Base-by-base conservation (phyloP, 2,797 vertebrate species). In the Poecilia velifera region DNA sequence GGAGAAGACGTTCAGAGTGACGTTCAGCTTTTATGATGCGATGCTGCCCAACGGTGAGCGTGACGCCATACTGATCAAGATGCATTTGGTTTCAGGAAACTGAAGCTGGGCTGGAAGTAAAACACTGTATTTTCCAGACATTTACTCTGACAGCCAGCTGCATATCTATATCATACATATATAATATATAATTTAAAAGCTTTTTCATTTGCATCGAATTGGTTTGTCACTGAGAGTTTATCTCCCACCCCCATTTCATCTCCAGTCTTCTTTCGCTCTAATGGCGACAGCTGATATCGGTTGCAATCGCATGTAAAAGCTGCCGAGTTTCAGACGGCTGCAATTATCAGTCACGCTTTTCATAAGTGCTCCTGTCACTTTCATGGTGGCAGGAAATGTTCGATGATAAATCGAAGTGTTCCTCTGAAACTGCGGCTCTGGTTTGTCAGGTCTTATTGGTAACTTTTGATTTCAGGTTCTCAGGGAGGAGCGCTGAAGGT, bases 11-110 rank as follows among this genome's bases (percentile, higher is more conserved):
- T 34, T 34, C 34, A 34, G 76, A 81, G 57, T 71, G 91, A 93
- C 87, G 75, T 8, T 1, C 72, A 73, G 82, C 82, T 89, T 85
- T 73, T 89, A 53, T 83, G 76, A 81, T 82, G 80, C 77, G 83
- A 79, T 34, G 49, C 43, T 20, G 64, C 86, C 82, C 89, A 64
- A 77, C 66, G 45, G 87, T 76, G 81, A 80, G 59, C 78, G 59
- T 1, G 82, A 82, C 82, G n/a, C 75, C 88, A 83, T 25, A 81
- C 89, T 78, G 85, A 81, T 59, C 71, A 77, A 13, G 28, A 83
- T 25, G 64, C 0, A 57, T 46, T 78, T 57, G 73, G 31, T 76
- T 81, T 62, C 41, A 66, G 72, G 80, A 83, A 62, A 64, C 16
- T 59, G 47, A 77, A 72, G 77, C 45, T 57, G 31, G 66, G 76